These are phyloP conservation scores for Heterohyrax brucei DNA, from an alignment of 2,797 vertebrate species.

Conservation along the genomic window DNA sequence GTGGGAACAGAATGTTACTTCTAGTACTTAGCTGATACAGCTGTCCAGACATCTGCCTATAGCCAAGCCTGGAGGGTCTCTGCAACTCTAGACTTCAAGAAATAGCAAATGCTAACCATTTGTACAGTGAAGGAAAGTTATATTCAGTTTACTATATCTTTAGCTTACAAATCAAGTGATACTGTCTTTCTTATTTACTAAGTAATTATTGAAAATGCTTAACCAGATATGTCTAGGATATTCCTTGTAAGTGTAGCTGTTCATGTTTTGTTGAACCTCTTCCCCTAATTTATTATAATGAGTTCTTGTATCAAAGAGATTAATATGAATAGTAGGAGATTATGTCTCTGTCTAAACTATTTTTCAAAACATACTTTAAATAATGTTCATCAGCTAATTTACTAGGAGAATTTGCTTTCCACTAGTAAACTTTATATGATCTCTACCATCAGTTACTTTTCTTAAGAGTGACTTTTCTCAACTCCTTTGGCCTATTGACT, in stretches of 20 bases:
- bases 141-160: not conserved
- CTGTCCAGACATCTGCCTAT: not conserved
- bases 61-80: not conserved
- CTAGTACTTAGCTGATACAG: not conserved
- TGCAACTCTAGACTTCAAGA: not conserved
- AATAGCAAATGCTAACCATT: not conserved
- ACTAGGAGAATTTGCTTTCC: not conserved
- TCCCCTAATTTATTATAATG: not conserved
- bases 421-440: not conserved
- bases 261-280: not conserved
- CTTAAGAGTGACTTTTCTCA: not conserved
- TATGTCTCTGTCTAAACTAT: not conserved
- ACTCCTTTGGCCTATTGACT: not conserved
- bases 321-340: not conserved
- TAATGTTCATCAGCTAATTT: not conserved
- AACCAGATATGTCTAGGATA: not conserved
- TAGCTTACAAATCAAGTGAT: not conserved
- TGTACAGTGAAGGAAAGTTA: not conserved
- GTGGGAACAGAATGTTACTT: not conserved
- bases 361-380: not conserved
- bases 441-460: not conserved
- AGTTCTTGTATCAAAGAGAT: not conserved
- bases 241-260: not conserved
- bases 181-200: not conserved
- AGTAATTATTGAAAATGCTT: not conserved